These are phyloP conservation scores for Dreissena polymorpha DNA, from an alignment of 1,140 invertebrate genomes.

Conservation along the genomic window DNA sequence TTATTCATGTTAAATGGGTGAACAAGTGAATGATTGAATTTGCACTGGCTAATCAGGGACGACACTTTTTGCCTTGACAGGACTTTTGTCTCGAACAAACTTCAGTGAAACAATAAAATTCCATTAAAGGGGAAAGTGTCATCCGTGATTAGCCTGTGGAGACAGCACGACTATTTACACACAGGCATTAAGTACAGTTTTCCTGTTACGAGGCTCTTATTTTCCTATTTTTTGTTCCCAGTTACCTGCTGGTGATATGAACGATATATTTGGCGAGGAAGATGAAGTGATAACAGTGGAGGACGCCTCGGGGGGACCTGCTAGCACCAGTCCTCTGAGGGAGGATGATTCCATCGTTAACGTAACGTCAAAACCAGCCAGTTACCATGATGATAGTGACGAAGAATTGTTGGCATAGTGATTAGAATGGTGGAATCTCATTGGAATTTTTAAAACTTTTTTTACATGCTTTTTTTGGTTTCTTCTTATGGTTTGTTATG, in stretches of 20 bases:
- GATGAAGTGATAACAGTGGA: constrained; percentile 38
- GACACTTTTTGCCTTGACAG: too few relatives aligned
- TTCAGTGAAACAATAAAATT: too few relatives aligned
- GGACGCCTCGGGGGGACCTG: constrained; percentile 11
- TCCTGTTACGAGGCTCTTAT: too few relatives aligned
- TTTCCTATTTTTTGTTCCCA: constrained; percentile 6
- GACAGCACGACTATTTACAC: too few relatives aligned
- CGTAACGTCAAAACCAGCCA: constrained; percentile 13
- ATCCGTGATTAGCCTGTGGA: too few relatives aligned
- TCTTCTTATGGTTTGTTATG: too few relatives aligned
- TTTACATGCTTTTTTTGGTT: background rate
- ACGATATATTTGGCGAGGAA: constrained; percentile 43
- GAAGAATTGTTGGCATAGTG: constrained; percentile 49
- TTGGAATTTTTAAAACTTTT: background rate
- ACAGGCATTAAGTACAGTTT: too few relatives aligned
- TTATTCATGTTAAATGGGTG: too few relatives aligned
- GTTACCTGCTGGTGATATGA: constrained; percentile 30
- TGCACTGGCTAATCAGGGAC: too few relatives aligned
- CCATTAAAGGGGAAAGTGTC: too few relatives aligned
- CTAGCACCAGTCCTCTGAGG: background rate
- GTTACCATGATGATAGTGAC: constrained; percentile 54
- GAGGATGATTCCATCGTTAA: constrained; percentile 31
- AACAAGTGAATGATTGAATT: too few relatives aligned
- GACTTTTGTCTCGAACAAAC: too few relatives aligned
- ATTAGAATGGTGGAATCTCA: constrained; percentile 36